Conservation (phyloP, 2,888 invertebrate species). For the Ectemnius cavifrons region DNA sequence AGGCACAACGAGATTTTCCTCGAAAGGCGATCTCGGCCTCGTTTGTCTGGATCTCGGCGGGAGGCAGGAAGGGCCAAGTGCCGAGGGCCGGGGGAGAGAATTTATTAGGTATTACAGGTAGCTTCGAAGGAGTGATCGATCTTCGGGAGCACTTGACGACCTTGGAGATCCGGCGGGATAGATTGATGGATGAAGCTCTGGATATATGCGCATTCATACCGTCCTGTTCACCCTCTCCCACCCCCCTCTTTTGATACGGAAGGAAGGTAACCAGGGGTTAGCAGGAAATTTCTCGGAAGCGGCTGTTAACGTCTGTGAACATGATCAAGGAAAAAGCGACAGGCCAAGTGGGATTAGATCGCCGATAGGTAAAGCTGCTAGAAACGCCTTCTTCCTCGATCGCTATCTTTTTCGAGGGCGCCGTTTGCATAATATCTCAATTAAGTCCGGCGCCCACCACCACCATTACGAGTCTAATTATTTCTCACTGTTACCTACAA, state of each 20-base stretch:
- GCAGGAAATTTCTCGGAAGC: conserved; percentile 43
- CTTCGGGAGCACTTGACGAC: conserved; percentile 61
- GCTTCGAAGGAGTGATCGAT: conserved; percentile 62
- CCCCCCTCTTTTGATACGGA: conserved; percentile 16
- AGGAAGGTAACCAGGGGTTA: conserved; percentile 39
- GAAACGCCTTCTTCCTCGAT: not conserved
- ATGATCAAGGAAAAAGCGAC: conserved; percentile 23
- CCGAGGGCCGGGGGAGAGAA: conserved; percentile 42
- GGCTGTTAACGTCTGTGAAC: conserved; percentile 36
- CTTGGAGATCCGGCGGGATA: conserved; percentile 58
- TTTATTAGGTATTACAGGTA: conserved; percentile 68
- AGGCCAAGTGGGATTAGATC: conserved; percentile 17
- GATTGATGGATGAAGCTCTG: conserved; percentile 62
- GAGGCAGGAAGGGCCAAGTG: conserved; percentile 20
- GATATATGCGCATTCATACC: conserved; percentile 31
- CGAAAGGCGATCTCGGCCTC: conserved; percentile 34
- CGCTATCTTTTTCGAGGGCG: not conserved
- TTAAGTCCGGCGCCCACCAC: conserved; percentile 2
- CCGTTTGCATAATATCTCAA: conserved; percentile 9
- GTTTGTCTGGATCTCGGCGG: conserved; percentile 61
- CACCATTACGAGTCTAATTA: conserved; percentile 11
- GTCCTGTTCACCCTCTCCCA: conserved; percentile 22
- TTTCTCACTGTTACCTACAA: conserved; percentile 3
- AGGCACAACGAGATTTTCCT: conserved; percentile 39
- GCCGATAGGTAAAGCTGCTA: not conserved